Base-by-base conservation (phyloP, 1,140 invertebrate species). In the Gryon sp. region DNA sequence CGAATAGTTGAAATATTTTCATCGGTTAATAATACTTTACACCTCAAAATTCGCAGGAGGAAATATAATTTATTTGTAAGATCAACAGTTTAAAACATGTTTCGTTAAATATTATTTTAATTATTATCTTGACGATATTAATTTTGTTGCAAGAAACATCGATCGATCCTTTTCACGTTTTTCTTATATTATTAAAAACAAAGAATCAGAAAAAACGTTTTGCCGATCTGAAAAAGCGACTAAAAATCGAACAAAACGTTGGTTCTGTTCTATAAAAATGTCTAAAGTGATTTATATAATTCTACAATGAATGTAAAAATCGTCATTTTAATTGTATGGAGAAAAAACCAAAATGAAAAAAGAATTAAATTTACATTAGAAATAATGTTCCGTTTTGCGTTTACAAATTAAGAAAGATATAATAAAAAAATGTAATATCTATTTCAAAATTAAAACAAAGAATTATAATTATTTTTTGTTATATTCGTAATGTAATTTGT, bases 11-110 rank as follows among this genome's bases (percentile, higher is more conserved):
- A 26, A 20, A 45, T n/a, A 32, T 30, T 9, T 18, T 14, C 46
- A 15, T 40, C 11, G 30, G 18, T 40, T 36, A n/a, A 9, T 34
- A 69, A 57, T 48, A 48, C 16, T 68, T 66, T 66, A 66, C 40
- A 55, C 12, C 11, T 55, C 14, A 15, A 46, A 55, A 4, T 40
- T 53, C 12, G 12, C 11, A 53, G 19, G 32, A 55, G 38, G 38
- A 45, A 34, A 53, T 63, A 52, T 8, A 28, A 28, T 18, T 2
- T 12, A 0, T 36, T 12, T 15, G 24, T 19, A 30, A 41, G 26
- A 36, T 46, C 14, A 46, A 19, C 14, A 59, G 32, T 48, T 48
- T 12, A 48, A 48, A 40, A 62, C 32, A 43, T 8, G 0, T 20
- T 4, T 9, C 18, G 19, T n/a, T n/a, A n/a, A n/a, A n/a, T n/a